phyloP scores from a whole-genome alignment of 2,113 vertebrate genomes.

The Dipodomys merriami region DNA sequence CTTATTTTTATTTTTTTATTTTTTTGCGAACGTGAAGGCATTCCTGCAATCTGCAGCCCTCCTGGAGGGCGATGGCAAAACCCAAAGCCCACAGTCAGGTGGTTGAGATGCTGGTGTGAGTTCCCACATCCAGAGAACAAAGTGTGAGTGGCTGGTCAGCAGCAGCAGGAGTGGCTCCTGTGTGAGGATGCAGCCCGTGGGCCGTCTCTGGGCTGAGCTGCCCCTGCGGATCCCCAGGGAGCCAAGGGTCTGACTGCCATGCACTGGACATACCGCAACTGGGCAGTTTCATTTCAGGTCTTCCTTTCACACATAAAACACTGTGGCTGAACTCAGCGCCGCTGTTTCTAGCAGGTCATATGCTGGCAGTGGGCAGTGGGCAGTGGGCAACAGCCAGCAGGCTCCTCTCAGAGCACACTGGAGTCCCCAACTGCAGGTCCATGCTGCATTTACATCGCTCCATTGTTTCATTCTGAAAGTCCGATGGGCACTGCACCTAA shows the following conservation, averaged over 20 bases:
- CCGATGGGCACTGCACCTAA: not conserved
- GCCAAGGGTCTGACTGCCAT: rapidly evolving
- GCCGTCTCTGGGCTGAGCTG: no score
- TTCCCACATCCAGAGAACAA: not conserved
- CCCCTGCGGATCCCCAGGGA: no score
- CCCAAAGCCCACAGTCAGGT: not conserved
- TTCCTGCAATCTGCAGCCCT: not conserved
- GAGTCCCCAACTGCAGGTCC: not conserved
- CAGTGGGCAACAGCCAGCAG: no score
- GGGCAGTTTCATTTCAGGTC: not conserved
- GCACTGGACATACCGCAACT: not conserved
- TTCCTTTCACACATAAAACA: not conserved
- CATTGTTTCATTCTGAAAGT: not conserved
- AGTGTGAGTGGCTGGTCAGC: no score
- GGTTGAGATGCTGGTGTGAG: not conserved
- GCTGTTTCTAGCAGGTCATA: not conserved
- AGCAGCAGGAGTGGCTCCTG: no score
- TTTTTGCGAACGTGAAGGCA: not conserved
- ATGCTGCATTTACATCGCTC: rapidly evolving
- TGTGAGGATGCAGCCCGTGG: no score
- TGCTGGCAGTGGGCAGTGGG: not conserved
- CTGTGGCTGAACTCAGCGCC: not conserved
- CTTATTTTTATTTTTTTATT: no score
- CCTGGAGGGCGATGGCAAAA: not conserved
- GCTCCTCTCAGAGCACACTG: rapidly evolving